phyloP scores from a whole-genome alignment of 2,113 vertebrate species.

The Caranx ignobilis region DNA sequence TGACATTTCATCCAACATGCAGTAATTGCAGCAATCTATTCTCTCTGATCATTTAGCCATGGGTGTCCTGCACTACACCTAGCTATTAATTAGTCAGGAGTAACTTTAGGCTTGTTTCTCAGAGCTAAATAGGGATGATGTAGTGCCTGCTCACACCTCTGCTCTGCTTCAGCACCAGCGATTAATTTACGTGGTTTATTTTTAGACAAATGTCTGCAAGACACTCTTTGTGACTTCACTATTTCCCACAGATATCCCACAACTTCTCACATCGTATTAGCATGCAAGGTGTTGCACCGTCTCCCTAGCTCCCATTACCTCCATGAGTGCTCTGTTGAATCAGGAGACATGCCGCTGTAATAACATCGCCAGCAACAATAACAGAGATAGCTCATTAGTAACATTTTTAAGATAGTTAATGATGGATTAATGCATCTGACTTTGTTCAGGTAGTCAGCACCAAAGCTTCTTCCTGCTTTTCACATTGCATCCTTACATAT shows the following conservation, averaged over 20 bases:
- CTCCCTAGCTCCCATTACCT: conserved; percentile 53
- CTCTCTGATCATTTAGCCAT: conserved; percentile 53
- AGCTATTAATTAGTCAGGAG: conserved; percentile 59
- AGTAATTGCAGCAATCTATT: conserved; percentile 47
- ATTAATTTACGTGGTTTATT: conserved; percentile 67
- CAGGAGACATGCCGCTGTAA: conserved; percentile 48
- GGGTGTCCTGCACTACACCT: conserved; percentile 37
- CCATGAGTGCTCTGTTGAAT: conserved; percentile 57
- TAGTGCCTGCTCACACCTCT: conserved; percentile 52
- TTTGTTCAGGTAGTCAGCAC: conserved; percentile 33
- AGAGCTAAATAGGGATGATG: conserved; percentile 36
- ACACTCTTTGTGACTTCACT: conserved; percentile 49
- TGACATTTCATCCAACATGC: conserved; percentile 47
- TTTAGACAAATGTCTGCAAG: conserved; percentile 55
- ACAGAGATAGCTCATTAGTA: conserved; percentile 49
- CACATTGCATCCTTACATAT: conserved; percentile 6
- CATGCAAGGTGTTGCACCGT: conserved; percentile 34
- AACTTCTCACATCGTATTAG: conserved; percentile 53
- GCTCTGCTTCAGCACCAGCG: conserved; percentile 20
- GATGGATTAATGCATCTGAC: conserved; percentile 26
- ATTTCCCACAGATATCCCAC: conserved; percentile 58
- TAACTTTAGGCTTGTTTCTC: conserved; percentile 52
- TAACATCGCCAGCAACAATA: conserved; percentile 31
- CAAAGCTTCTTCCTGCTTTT: conserved; percentile 7
- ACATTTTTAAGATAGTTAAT: conserved; percentile 36